Conservation (phyloP, 1,140 invertebrate genomes). For the Danaus plexippus region DNA sequence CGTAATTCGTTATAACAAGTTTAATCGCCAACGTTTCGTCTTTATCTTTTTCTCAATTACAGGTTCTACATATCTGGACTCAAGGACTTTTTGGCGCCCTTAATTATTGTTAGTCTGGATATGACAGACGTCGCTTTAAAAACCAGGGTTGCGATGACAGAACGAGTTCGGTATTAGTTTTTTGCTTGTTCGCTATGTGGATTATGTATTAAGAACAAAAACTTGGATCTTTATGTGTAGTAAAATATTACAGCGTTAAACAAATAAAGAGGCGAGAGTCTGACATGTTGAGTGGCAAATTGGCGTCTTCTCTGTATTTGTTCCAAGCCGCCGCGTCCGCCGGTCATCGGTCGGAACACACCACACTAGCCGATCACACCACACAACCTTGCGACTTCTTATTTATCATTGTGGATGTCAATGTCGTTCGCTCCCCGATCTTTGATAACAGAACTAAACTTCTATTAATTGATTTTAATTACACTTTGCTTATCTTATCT, state of each 20-base stretch:
- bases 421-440: constrained; percentile 35
- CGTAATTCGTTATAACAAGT: constrained; percentile 69
- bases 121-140: constrained; percentile 31
- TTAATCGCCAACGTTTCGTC: constrained; percentile 52
- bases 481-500: too few species aligned
- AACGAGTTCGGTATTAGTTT: constrained; percentile 15
- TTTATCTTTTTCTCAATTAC: constrained; percentile 55
- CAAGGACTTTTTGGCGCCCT: constrained; percentile 59
- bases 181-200: constrained; percentile 1
- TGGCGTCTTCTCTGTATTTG: constrained; percentile 57
- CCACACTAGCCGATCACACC: constrained; percentile 27
- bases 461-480: too few species aligned
- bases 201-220: constrained; percentile 35
- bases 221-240: constrained; percentile 34
- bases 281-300: constrained; percentile 58
- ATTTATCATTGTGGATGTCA: constrained; percentile 42
- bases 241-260: constrained; percentile 50
- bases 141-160: constrained; percentile 18
- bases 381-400: constrained; percentile 43
- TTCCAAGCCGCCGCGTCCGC: constrained; percentile 33
- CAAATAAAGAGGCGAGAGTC: constrained; percentile 52
- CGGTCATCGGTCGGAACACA: constrained; percentile 22
- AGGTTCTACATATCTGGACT: constrained; percentile 40
- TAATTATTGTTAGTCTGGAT: constrained; percentile 43
- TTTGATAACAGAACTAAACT: constrained; percentile 25